Evolutionary conservation across 2,797 vertebrate genomes (phyloP).

Genomic region (Premnoplex brunnescens): DNA sequence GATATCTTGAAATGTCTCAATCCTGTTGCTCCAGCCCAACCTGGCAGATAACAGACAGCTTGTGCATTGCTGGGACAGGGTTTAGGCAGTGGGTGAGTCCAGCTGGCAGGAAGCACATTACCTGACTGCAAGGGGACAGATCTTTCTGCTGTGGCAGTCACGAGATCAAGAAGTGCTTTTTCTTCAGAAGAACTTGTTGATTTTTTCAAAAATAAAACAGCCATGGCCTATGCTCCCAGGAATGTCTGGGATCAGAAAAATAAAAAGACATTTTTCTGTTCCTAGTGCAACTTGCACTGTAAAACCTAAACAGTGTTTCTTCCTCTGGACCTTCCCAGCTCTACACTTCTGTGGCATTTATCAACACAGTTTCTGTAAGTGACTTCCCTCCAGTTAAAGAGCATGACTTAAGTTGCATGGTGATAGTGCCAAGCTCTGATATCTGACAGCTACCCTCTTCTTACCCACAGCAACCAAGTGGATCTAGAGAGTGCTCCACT

Average conservation of each 20-base stretch:
- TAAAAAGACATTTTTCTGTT: not conserved
- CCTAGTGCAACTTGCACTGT: not conserved
- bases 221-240: not conserved
- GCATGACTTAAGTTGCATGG: not conserved
- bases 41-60: not conserved
- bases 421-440: not conserved
- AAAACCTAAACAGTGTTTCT: not conserved
- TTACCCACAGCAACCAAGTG: not conserved
- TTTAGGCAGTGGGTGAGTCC: not conserved
- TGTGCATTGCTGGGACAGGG: not conserved
- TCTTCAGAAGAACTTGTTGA: conserved; percentile 35
- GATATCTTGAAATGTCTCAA: conserved; percentile 14
- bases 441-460: not conserved
- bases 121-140: not conserved
- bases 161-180: not conserved
- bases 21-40: not conserved
- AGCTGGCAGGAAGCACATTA: not conserved
- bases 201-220: conserved; percentile 45
- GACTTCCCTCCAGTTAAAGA: not conserved
- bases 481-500: not conserved
- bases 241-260: conserved; percentile 31
- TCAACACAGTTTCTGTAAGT: not conserved
- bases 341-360: not conserved
- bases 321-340: not conserved
- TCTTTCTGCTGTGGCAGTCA: not conserved